Evolutionary conservation across 2,113 vertebrate species (phyloP), one percentile per base, ranked within the genome.

Genomic region (Muntiacus reevesi): DNA sequence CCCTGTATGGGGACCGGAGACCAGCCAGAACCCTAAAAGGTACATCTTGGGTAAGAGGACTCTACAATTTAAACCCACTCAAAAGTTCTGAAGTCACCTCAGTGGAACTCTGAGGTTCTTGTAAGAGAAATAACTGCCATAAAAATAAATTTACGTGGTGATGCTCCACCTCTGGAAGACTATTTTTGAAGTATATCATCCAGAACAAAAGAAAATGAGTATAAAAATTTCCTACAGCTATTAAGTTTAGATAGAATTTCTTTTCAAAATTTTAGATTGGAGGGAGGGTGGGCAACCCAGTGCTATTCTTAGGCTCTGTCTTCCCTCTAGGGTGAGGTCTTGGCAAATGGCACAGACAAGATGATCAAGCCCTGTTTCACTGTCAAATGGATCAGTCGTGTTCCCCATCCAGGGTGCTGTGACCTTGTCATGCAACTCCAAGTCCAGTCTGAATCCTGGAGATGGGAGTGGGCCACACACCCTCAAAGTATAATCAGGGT

Each of bases 101-200:
- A 33, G 25, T 13, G 54, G 79, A 89, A 81, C 87, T 76, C 95
- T 91, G 95, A 96, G 55, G 93, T 45, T 87, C 89, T 92, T 89
- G n/a, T 13, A 33, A 88, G 40, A 96, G 94, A 91, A 93, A 76
- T 83, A 89, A 83, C 60, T 95, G 91, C 19, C 95, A 81, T 91
- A 85, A 97, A 97, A 97, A 96, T 94, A 95, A 60, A 92, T 40
- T 47, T 40, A 33, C 76, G 17, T 0, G 14, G 92, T 13, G 76
- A 55, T 5, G 12, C 27, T 3, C 85, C 13, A 52, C 50, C 67
- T 94, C 30, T 50, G 57, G 81, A 91, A 87, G 52, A 55, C 86
- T 85, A 93, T 67, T 98, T 98, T 94, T 97, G 95, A 95, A 98
- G 96, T 47, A 5, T 33, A 71, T 96, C 92, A 64, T 40, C 71